Conservation (phyloP, 2,888 invertebrate genomes). For the Steromphala cineraria region DNA sequence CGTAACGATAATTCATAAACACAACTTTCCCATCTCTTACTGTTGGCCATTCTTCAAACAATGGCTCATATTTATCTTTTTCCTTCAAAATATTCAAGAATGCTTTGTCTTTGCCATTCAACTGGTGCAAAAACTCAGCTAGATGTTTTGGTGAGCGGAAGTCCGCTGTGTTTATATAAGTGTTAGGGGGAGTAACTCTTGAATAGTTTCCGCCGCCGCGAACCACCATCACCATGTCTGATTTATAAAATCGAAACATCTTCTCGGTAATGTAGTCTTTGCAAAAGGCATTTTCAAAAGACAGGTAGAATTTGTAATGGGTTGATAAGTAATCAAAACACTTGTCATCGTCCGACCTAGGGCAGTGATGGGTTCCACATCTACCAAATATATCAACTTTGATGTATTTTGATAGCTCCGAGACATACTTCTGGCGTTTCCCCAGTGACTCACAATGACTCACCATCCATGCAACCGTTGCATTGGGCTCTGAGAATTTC, state of each 20-base stretch:
- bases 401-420: background rate
- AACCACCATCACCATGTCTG: background rate
- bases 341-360: background rate
- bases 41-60: conserved; percentile 25
- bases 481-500: background rate
- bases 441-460: background rate
- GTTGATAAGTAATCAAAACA: background rate
- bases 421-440: background rate
- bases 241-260: background rate
- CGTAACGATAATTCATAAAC: conserved; percentile 28
- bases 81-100: conserved; percentile 24
- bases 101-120: conserved; percentile 16
- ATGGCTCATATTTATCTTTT: conserved; percentile 25
- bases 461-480: background rate
- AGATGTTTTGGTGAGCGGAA: conserved; percentile 22
- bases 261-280: conserved; percentile 14
- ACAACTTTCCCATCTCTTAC: background rate
- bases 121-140: conserved; percentile 27
- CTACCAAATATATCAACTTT: background rate
- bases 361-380: background rate
- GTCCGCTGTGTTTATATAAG: conserved; percentile 30
- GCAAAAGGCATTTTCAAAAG: conserved; percentile 19
- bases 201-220: background rate
- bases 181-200: conserved; percentile 3
- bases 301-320: conserved; percentile 13